Evolutionary conservation across 2,113 vertebrate species (phyloP).

Genomic region (Acinonyx jubatus): DNA sequence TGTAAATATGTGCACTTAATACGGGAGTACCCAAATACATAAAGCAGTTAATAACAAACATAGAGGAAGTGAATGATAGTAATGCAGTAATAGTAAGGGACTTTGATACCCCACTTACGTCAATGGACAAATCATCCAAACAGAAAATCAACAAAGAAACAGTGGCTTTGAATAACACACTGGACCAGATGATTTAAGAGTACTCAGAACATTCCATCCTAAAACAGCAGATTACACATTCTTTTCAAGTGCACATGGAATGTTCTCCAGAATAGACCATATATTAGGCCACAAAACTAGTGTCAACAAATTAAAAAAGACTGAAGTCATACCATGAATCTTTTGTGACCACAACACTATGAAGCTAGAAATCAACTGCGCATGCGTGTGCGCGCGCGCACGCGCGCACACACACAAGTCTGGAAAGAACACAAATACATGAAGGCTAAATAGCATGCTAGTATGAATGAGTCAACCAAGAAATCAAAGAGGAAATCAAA

Average conservation of each 20-base stretch:
- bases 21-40: background rate
- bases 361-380: background rate
- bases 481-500: background rate
- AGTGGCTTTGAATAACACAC: background rate
- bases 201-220: background rate
- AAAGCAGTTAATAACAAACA: background rate
- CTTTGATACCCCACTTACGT: background rate
- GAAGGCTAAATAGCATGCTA: background rate
- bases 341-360: background rate
- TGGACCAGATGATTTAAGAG: background rate
- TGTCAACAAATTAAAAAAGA: background rate
- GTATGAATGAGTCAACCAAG: background rate
- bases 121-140: background rate
- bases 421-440: background rate
- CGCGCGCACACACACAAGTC: background rate
- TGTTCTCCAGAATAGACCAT: background rate
- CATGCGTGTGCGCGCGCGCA: no score
- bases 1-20: background rate
- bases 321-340: background rate
- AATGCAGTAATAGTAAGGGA: background rate
- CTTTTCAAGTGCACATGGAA: background rate
- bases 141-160: background rate
- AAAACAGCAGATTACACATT: background rate
- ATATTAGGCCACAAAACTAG: background rate
- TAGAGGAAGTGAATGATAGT: background rate